phyloP scores from a whole-genome alignment of 2,888 invertebrate genomes.

The Scaptomyza reducta region DNA sequence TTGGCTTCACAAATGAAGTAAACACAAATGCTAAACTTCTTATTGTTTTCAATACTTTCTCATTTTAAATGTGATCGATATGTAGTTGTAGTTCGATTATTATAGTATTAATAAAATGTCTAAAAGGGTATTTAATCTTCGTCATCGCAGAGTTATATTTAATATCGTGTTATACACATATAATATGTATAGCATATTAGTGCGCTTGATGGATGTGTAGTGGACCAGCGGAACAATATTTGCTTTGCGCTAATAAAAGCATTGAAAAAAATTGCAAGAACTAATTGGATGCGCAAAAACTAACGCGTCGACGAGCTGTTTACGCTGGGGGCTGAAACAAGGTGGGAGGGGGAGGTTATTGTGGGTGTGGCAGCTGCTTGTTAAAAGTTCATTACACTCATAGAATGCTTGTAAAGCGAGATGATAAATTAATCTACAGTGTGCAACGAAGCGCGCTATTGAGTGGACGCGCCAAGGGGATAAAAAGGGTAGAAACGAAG shows the following conservation, averaged over 20 bases:
- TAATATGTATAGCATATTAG: conserved; percentile 26
- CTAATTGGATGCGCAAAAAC: conserved; percentile 72
- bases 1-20: not conserved
- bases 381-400: conserved; percentile 81
- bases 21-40: not conserved
- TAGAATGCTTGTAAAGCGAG: conserved; percentile 79
- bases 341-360: conserved; percentile 17
- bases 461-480: conserved; percentile 61
- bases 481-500: conserved; percentile 18
- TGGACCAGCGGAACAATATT: conserved; percentile 61
- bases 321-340: not conserved
- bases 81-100: not conserved
- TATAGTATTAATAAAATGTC: not conserved
- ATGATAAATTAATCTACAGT: conserved; percentile 81
- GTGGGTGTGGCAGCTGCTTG: conserved; percentile 66
- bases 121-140: conserved; percentile 6
- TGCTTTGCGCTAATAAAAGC: conserved; percentile 72
- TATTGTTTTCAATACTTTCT: not conserved
- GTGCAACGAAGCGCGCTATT: conserved; percentile 78
- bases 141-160: not conserved
- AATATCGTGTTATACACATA: not conserved
- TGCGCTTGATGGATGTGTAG: conserved; percentile 52
- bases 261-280: conserved; percentile 58
- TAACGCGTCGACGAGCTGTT: conserved; percentile 38
- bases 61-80: not conserved